phyloP scores from a whole-genome alignment of 2,888 invertebrate species.

The Steinernema scapterisci region DNA sequence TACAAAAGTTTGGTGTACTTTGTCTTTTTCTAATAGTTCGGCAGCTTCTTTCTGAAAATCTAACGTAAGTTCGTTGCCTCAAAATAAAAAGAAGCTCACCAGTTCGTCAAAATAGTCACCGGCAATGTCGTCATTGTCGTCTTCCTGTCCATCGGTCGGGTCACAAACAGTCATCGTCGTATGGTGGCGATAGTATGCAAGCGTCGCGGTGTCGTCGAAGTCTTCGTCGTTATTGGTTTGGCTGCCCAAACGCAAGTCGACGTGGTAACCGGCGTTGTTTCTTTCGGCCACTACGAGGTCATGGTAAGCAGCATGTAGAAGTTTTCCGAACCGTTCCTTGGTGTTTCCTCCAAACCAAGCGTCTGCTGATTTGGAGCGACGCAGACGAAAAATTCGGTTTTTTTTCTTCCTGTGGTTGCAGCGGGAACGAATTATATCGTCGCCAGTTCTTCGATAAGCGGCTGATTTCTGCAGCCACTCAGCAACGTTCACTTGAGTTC shows the following conservation, averaged over 20 bases:
- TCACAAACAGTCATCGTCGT: slow-evolving; percentile 3
- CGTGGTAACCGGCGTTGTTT: background rate
- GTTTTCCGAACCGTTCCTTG: background rate
- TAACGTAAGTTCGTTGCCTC: background rate
- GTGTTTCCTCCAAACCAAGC: background rate
- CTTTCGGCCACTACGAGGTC: background rate
- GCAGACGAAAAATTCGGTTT: background rate
- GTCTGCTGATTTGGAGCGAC: slow-evolving; percentile 7
- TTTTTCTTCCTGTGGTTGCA: background rate
- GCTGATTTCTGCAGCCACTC: slow-evolving; percentile 18
- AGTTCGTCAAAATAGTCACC: background rate
- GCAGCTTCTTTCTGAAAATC: slow-evolving; percentile 20
- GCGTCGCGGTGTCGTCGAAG: slow-evolving; percentile 23
- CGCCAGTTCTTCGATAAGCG: background rate
- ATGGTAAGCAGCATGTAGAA: background rate
- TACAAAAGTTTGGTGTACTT: background rate
- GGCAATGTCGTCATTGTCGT: background rate
- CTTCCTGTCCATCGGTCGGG: background rate
- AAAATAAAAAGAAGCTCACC: background rate
- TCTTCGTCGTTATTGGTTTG: background rate
- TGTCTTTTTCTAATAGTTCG: background rate
- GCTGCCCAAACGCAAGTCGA: background rate
- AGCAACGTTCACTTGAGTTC: background rate
- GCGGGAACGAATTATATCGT: background rate
- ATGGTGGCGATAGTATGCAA: background rate